These are phyloP conservation scores for Galaxias olidus DNA, from an alignment of 2,797 vertebrate genomes.

Conservation along the genomic window DNA sequence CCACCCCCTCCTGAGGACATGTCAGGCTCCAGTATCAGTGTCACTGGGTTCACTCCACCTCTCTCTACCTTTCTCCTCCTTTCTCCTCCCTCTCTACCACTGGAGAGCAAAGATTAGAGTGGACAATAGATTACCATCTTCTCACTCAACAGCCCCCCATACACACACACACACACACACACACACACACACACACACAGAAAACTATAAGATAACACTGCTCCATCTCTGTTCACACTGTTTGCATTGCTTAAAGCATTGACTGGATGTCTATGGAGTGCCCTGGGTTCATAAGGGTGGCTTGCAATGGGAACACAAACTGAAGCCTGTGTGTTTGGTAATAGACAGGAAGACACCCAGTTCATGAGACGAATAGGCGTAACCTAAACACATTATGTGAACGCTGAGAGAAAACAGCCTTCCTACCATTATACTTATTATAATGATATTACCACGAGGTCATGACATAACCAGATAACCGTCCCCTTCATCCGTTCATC, in stretches of 20 bases:
- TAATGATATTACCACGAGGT: too few species aligned
- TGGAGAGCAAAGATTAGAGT: background rate
- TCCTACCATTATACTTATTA: too few species aligned
- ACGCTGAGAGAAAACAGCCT: too few species aligned
- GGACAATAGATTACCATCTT: background rate
- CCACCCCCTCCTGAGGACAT: conserved; percentile 15
- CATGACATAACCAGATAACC: too few species aligned
- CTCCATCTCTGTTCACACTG: too few species aligned
- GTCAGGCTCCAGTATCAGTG: conserved; percentile 31
- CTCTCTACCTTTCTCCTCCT: background rate
- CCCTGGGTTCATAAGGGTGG: conserved; percentile 21
- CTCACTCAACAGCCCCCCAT: background rate
- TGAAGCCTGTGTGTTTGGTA: background rate
- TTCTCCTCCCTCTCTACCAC: background rate
- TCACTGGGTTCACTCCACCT: conserved; percentile 27
- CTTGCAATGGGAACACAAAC: background rate
- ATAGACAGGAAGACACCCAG: background rate
- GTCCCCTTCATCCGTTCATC: background rate
- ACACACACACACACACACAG: background rate
- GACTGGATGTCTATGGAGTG: conserved; percentile 30
- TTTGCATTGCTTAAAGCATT: conserved; percentile 31
- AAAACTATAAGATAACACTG: too few species aligned
- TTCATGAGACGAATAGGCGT: too few species aligned
- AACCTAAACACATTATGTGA: too few species aligned
- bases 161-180: background rate